Evolutionary conservation across 2,113 vertebrate species (phyloP).

Genomic region (Misgurnus mizolepis): DNA sequence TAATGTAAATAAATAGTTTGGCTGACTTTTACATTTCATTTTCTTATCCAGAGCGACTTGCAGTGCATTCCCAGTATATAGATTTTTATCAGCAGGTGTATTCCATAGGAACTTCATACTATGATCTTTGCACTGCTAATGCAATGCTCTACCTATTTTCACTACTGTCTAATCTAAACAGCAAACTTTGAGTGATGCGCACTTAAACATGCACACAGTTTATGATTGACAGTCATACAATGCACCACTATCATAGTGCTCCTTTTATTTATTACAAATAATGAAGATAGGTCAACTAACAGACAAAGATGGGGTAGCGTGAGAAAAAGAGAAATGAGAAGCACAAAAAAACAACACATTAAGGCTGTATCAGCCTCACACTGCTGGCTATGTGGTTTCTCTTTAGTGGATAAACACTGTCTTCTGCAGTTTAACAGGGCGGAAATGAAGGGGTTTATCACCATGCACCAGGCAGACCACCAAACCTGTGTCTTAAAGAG

Average conservation of each 20-base stretch:
- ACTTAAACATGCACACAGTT: not conserved
- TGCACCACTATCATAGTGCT: not conserved
- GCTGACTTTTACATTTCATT: no score
- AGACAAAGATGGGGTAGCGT: not conserved
- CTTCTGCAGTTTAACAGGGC: not conserved
- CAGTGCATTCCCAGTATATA: no score
- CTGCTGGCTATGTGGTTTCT: slow-evolving; percentile 1
- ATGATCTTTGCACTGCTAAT: no score
- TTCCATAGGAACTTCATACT: no score
- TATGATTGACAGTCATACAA: not conserved
- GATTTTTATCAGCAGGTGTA: no score
- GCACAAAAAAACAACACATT: not conserved
- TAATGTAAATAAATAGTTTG: no score
- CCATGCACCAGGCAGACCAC: slow-evolving; percentile 5
- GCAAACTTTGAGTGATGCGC: not conserved
- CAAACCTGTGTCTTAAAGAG: not conserved
- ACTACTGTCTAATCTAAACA: not conserved
- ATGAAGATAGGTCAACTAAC: not conserved
- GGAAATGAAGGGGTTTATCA: slow-evolving; percentile 39
- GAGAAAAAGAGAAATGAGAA: not conserved
- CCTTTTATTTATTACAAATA: not conserved
- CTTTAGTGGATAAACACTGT: slow-evolving; percentile 22
- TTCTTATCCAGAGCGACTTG: no score
- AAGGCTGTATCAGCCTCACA: slow-evolving; percentile 3
- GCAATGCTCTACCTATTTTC: no score